A percentile compares a stretch with the other conserved stretches of the same genome.
phyloP scores from a whole-genome alignment of 2,797 vertebrate species.

The Hypotaenidia okinawae region DNA sequence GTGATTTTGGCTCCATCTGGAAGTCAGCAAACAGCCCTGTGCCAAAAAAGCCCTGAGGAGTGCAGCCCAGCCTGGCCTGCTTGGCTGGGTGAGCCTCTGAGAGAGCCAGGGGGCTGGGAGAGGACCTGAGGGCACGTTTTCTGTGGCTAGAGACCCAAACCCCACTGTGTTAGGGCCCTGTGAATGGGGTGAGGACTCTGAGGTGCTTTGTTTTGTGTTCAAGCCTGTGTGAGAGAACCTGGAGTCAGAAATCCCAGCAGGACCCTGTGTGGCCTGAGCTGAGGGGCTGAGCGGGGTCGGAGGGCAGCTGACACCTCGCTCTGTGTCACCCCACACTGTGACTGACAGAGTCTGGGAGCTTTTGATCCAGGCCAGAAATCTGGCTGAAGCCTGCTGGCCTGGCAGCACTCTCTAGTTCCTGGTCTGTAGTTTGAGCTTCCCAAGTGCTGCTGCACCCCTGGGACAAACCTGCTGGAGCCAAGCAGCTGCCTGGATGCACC shows the following conservation, averaged over 20 bases:
- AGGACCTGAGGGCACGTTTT: background rate
- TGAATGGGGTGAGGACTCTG: background rate
- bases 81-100: no score
- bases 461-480: background rate
- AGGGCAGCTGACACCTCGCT: background rate
- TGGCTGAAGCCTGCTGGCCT: background rate
- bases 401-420: background rate
- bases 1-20: background rate
- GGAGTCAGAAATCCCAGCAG: background rate
- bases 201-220: rapidly evolving
- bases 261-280: background rate
- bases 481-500: background rate
- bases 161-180: background rate
- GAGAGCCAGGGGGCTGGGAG: background rate
- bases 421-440: background rate
- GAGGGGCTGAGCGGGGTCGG: background rate
- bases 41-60: background rate
- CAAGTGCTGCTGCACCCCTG: background rate
- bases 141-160: background rate
- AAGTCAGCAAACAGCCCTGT: background rate
- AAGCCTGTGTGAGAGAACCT: background rate
- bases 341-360: background rate
- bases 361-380: background rate
- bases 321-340: rapidly evolving
- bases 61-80: rapidly evolving